Base-by-base conservation (phyloP, 2,888 invertebrate genomes). In the Masnerella sp. region DNA sequence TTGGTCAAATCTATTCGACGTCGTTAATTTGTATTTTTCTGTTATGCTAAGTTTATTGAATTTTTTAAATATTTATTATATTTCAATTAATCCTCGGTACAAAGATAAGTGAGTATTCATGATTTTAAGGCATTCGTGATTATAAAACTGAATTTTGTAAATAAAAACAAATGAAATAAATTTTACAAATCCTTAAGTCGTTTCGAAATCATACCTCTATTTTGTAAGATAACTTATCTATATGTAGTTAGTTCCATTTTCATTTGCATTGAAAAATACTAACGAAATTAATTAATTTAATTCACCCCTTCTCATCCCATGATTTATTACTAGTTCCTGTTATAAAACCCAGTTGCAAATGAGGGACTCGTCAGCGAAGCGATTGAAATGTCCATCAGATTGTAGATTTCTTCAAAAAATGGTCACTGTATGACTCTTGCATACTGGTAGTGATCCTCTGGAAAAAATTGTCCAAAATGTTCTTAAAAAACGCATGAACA, bases 181-280 rank as follows among this genome's bases (percentile, higher is more conserved):
- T 69, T 69, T 69, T 69, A 69, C 69, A 69, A 69, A 69, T 69
- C 69, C 69, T 69, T 69, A 69, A 45, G n/a, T n/a, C n/a, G n/a
- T n/a, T n/a, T n/a, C n/a, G n/a, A n/a, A n/a, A n/a, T n/a, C n/a
- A n/a, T n/a, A n/a, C n/a, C n/a, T n/a, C n/a, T n/a, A n/a, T n/a
- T n/a, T n/a, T n/a, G n/a, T n/a, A n/a, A n/a, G n/a, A n/a, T n/a
- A n/a, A n/a, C n/a, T n/a, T n/a, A n/a, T n/a, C n/a, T n/a, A n/a
- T n/a, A n/a, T n/a, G n/a, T n/a, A n/a, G n/a, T n/a, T n/a, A n/a
- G n/a, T n/a, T n/a, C n/a, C n/a, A n/a, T n/a, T n/a, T n/a, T n/a
- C n/a, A n/a, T n/a, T n/a, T n/a, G n/a, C n/a, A n/a, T n/a, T n/a
- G n/a, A n/a, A n/a, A n/a, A n/a, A n/a, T n/a, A n/a, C n/a, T n/a